These are phyloP conservation scores for Mugil cephalus DNA, from an alignment of 2,113 vertebrate genomes.

Conservation along the genomic window DNA sequence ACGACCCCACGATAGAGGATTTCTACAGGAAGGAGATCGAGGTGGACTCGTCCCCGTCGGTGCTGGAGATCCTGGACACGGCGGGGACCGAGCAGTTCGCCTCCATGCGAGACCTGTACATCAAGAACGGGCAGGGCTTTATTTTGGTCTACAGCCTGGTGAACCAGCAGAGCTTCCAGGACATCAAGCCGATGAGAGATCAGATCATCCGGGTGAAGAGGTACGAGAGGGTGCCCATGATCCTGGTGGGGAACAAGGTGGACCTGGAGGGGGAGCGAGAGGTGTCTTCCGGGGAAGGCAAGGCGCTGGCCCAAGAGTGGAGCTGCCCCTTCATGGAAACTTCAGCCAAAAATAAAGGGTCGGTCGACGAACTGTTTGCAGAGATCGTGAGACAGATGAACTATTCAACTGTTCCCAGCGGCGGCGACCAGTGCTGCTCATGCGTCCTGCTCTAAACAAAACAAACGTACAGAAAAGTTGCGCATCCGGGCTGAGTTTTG, in stretches of 20 bases:
- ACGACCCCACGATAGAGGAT: conserved; percentile 95
- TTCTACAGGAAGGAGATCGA: conserved; percentile 86
- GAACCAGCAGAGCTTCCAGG: conserved; percentile 94
- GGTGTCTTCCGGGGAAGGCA: conserved; percentile 93
- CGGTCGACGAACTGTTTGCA: conserved; percentile 95
- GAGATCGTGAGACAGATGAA: conserved; percentile 98
- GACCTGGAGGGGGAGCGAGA: conserved; percentile 95
- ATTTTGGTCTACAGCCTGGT: conserved; percentile 84
- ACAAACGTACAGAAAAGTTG: conserved; percentile 6
- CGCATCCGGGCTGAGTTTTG: conserved; percentile 14
- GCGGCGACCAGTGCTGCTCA: conserved; percentile 90
- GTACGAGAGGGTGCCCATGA: conserved; percentile 95
- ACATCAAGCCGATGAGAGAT: conserved; percentile 96
- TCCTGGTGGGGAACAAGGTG: conserved; percentile 88
- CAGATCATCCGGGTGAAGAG: conserved; percentile 97
- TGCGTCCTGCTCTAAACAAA: conserved; percentile 74
- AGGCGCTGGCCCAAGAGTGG: conserved; percentile 96
- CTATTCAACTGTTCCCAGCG: conserved; percentile 92
- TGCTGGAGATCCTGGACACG: conserved; percentile 84
- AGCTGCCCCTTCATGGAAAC: conserved; percentile 97
- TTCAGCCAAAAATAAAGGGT: conserved; percentile 96
- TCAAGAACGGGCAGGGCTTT: conserved; percentile 84
- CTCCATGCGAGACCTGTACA: conserved; percentile 93
- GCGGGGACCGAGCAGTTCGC: conserved; percentile 93
- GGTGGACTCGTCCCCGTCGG: conserved; percentile 83